Evolutionary conservation across 2,113 vertebrate species (phyloP), one percentile per base, ranked within the genome.

Genomic region (Zeus faber): DNA sequence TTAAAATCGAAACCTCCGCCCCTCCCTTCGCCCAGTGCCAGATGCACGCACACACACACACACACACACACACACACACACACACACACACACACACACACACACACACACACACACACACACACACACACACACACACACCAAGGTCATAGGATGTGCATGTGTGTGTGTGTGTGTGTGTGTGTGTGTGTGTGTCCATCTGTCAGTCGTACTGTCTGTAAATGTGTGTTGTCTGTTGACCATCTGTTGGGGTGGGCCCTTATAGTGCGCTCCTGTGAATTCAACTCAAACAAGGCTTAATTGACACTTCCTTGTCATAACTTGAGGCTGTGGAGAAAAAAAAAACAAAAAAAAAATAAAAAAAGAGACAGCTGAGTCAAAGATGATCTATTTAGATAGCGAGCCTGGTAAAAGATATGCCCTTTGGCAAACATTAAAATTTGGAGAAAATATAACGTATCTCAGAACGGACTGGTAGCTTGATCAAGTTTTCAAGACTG

Each of bases 281-380:
- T 68, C 35, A 83, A 78, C 17, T 26, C 74, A 81, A 87, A 86
- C 72, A 83, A 62, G 7, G 53, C 24, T 54, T 58, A 58, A 54
- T 14, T 62, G 55, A 64, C 57, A 31, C 16, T 10, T 41, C 6
- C 22, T 11, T 31, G n/a, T 41, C 47, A 52, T 29, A 4, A 24
- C 20, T 40, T 58, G 3, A 9, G 26, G 59, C 23, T 6, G 2
- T 4, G 24, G 45, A 1, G 11, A 22, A 3, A n/a, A n/a, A n/a
- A n/a, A n/a, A n/a, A n/a, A n/a, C n/a, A n/a, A n/a, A n/a, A n/a
- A n/a, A n/a, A n/a, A n/a, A n/a, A n/a, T n/a, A n/a, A n/a, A n/a
- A n/a, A n/a, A n/a, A n/a, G n/a, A 25, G 47, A 57, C 53, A 67
- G 78, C 64, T 77, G 62, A 67, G 65, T 68, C 22, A 69, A 73